phyloP scores from a whole-genome alignment of 2,797 vertebrate genomes.

The Dermochelys coriacea region DNA sequence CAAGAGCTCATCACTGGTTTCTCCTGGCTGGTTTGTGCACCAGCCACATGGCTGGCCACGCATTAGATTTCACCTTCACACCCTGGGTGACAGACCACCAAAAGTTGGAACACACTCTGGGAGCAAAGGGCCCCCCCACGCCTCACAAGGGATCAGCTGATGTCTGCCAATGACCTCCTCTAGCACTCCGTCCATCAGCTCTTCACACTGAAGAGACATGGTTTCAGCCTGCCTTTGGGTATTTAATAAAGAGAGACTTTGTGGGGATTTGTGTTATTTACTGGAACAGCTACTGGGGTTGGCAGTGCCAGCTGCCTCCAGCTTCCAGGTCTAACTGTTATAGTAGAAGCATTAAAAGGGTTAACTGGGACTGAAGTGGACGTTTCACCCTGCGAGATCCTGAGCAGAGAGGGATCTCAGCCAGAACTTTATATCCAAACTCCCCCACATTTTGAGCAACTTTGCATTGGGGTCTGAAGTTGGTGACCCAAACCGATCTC shows the following conservation, averaged over 20 bases:
- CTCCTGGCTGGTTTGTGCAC: background rate
- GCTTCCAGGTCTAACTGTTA: too few relatives aligned
- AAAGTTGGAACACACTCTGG: background rate
- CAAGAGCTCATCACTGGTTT: background rate
- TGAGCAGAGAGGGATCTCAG: background rate
- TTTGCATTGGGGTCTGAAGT: background rate
- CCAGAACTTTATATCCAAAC: background rate
- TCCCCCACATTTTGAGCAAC: background rate
- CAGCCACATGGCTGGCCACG: background rate
- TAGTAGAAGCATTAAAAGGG: too few relatives aligned
- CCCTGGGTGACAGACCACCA: background rate
- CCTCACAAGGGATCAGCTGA: background rate
- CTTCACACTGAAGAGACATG: too few relatives aligned
- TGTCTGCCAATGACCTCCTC: background rate
- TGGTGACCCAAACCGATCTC: background rate
- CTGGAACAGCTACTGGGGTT: too few relatives aligned
- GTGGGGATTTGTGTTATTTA: too few relatives aligned
- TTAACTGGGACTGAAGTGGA: background rate
- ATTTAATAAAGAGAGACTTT: too few relatives aligned
- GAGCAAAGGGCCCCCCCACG: too few relatives aligned
- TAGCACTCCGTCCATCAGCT: too few relatives aligned
- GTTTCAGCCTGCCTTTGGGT: too few relatives aligned
- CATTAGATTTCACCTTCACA: background rate
- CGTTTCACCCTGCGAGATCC: background rate
- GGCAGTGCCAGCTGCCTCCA: too few relatives aligned